Percentiles rank a stretch among this genome's conserved stretches.
These are phyloP conservation scores for Montipora efflorescens DNA, from an alignment of 64 coral and sea anemone genomes.

Conservation along the genomic window DNA sequence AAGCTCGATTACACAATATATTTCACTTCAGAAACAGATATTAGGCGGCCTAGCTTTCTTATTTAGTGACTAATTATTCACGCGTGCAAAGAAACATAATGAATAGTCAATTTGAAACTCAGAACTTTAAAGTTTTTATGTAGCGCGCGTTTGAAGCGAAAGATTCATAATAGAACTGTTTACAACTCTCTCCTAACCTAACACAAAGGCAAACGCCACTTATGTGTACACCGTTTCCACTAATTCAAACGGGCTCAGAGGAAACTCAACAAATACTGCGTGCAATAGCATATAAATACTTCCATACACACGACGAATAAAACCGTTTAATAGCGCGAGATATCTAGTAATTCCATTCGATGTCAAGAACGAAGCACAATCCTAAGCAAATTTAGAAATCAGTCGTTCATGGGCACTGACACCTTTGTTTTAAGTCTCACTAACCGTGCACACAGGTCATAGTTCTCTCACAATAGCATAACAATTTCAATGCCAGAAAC, in stretches of 20 bases:
- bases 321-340: not conserved
- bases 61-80: slow-evolving; percentile 19
- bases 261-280: not conserved
- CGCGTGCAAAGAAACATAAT: slow-evolving; percentile 32
- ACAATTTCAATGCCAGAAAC: not conserved
- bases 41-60: not conserved
- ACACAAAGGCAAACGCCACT: slow-evolving; percentile 53
- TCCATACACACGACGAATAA: not conserved
- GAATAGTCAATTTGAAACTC: not conserved
- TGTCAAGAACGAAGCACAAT: not conserved
- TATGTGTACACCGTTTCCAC: slow-evolving; percentile 18
- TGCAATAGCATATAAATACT: not conserved
- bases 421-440: slow-evolving; percentile 45
- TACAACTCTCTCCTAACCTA: slow-evolving; percentile 32
- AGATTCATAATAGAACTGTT: slow-evolving; percentile 35
- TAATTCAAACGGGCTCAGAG: slow-evolving; percentile 14
- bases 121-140: slow-evolving; percentile 9
- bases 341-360: not conserved
- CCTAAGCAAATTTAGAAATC: not conserved
- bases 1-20: slow-evolving; percentile 22
- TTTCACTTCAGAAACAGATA: slow-evolving; percentile 33
- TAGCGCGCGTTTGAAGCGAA: not conserved
- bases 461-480: slow-evolving; percentile 5
- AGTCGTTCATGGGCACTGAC: not conserved
- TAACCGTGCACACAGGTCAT: slow-evolving; percentile 54